Conservation (phyloP, 2,888 invertebrate genomes). For the Napeogenes inachia region DNA sequence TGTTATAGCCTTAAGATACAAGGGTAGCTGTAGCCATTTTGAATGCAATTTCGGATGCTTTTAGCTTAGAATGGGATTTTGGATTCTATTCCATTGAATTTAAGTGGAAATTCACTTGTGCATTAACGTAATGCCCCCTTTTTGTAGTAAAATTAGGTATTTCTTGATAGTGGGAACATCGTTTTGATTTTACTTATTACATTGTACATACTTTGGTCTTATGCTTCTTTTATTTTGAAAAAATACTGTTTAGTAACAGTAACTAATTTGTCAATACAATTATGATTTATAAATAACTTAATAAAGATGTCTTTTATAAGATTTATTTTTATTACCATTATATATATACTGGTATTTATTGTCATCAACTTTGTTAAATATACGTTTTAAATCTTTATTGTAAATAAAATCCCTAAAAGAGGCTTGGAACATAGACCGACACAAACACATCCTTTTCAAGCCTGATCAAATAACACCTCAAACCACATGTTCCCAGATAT, state of each 20-base stretch:
- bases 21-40: slow-evolving; percentile 13
- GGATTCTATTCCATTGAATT: slow-evolving; percentile 26
- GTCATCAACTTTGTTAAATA: too few relatives aligned
- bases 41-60: slow-evolving; percentile 19
- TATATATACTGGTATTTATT: too few relatives aligned
- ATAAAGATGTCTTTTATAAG: too few relatives aligned
- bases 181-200: background rate
- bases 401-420: background rate
- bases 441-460: background rate
- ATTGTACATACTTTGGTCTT: too few relatives aligned
- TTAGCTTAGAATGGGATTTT: slow-evolving; percentile 24
- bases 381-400: background rate
- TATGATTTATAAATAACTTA: too few relatives aligned
- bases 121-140: slow-evolving; percentile 2
- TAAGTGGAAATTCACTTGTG: slow-evolving; percentile 20
- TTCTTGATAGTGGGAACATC: slow-evolving; percentile 4
- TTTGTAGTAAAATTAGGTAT: slow-evolving; percentile 11
- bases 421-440: background rate
- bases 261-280: too few relatives aligned
- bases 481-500: slow-evolving; percentile 19
- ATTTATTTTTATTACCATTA: too few relatives aligned
- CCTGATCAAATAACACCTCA: slow-evolving; percentile 3
- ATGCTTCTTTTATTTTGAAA: too few relatives aligned
- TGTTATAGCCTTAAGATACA: slow-evolving; percentile 7
- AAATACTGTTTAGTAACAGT: too few relatives aligned